These are phyloP conservation scores for Acromyrmex heyeri DNA, from an alignment of 1,140 invertebrate genomes.

Conservation along the genomic window DNA sequence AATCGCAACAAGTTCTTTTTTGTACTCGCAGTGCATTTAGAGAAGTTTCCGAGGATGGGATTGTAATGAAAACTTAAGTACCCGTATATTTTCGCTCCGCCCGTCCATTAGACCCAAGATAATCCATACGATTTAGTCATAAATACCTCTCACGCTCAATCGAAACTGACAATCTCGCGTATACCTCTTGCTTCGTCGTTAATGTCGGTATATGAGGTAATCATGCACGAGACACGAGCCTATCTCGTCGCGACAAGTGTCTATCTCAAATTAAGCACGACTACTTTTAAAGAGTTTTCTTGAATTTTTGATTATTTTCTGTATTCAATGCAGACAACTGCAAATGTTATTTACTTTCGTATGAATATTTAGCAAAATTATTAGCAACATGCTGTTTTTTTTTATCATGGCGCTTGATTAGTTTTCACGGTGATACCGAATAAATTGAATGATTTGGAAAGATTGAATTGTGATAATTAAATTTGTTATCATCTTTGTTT, in stretches of 20 bases:
- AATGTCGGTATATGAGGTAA: conserved; percentile 28
- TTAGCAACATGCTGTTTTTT: neutral
- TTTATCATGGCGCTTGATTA: neutral
- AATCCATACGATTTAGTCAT: conserved; percentile 52
- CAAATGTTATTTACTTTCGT: neutral
- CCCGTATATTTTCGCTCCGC: conserved; percentile 20
- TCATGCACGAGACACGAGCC: conserved; percentile 27
- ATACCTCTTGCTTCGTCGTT: neutral
- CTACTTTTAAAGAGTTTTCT: neutral
- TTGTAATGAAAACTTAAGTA: conserved; percentile 51
- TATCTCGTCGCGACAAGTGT: conserved; percentile 17
- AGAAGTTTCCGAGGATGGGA: neutral
- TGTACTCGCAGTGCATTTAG: conserved; percentile 9
- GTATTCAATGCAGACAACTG: neutral
- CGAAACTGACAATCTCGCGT: conserved; percentile 36
- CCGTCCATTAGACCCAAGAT: conserved; percentile 36
- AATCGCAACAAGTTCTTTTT: conserved; percentile 31
- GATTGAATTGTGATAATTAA: conserved; percentile 20
- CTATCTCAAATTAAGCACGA: conserved; percentile 20
- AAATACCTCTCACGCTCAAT: conserved; percentile 56
- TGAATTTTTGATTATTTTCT: neutral
- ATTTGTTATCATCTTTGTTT: too few relatives aligned
- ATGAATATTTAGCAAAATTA: neutral
- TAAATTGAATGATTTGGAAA: neutral
- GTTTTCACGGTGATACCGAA: conserved; percentile 1